A percentile compares a stretch with the other conserved stretches of the same genome.
These are phyloP conservation scores for Cryptocheilus praepositus DNA, from an alignment of 2,888 invertebrate genomes.

Conservation along the genomic window DNA sequence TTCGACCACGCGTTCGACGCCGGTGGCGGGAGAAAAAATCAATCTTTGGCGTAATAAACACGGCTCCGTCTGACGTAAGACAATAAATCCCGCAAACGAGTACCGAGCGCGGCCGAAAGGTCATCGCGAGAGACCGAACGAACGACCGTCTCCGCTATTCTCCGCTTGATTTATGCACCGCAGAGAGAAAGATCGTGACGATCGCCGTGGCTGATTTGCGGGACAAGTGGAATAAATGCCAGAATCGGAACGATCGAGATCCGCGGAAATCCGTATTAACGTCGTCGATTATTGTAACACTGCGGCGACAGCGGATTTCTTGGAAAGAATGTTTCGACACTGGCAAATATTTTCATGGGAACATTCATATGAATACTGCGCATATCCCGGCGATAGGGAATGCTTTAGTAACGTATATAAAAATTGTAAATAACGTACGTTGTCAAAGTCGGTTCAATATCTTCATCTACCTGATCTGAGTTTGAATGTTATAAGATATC, in stretches of 20 bases:
- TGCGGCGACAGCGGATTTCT: no score
- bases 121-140: slow-evolving; percentile 36
- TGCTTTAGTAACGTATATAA: no score
- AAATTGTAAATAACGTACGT: no score
- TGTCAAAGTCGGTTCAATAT: no score
- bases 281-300: neutral
- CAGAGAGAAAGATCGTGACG: slow-evolving; percentile 45
- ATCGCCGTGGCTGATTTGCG: slow-evolving; percentile 46
- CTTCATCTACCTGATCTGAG: no score
- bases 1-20: neutral
- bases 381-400: no score
- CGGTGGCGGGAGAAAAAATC: slow-evolving; percentile 21
- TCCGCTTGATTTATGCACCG: slow-evolving; percentile 49
- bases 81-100: slow-evolving; percentile 56
- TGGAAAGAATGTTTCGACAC: no score
- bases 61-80: slow-evolving; percentile 47
- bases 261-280: slow-evolving; percentile 45
- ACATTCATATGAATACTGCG: no score
- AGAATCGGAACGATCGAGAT: slow-evolving; percentile 29
- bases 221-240: slow-evolving; percentile 57
- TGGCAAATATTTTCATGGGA: no score
- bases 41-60: slow-evolving; percentile 38
- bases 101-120: slow-evolving; percentile 43
- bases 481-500: no score
- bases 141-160: slow-evolving; percentile 44